A percentile compares a stretch with the other conserved stretches of the same genome.
These are phyloP conservation scores for Galago senegalensis DNA, from an alignment of 2,797 vertebrate genomes.

Conservation along the genomic window DNA sequence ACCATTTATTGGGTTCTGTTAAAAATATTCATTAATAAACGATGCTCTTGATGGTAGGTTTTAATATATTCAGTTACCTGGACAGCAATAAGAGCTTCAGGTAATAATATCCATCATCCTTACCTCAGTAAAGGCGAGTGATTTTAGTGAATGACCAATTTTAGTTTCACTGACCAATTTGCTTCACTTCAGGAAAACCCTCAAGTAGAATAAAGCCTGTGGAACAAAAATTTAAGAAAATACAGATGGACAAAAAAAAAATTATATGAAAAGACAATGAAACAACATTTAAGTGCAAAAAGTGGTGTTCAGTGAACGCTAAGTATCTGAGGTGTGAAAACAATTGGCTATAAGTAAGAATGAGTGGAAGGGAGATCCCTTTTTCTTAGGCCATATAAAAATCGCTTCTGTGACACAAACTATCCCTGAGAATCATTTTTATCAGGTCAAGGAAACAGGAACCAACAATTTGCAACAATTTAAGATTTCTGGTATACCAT, in stretches of 20 bases:
- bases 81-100: slow-evolving; percentile 33
- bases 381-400: neutral
- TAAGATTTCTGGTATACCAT: neutral
- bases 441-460: slow-evolving; percentile 19
- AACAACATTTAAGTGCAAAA: neutral
- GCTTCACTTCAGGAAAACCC: slow-evolving; percentile 35
- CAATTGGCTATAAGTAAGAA: neutral
- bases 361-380: neutral
- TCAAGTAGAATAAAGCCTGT: neutral
- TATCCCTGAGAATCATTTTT: neutral
- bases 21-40: slow-evolving; percentile 46
- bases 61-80: neutral
- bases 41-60: neutral
- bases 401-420: neutral
- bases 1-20: neutral
- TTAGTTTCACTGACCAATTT: slow-evolving; percentile 54
- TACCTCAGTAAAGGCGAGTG: slow-evolving; percentile 18
- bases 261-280: slow-evolving; percentile 9
- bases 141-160: slow-evolving; percentile 27
- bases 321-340: slow-evolving; percentile 12
- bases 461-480: neutral
- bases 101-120: slow-evolving; percentile 28
- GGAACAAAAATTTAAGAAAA: slow-evolving; percentile 49
- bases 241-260: slow-evolving; percentile 8
- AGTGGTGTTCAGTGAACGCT: neutral